Evolutionary conservation across 2,797 vertebrate species (phyloP).

Genomic region (Gila robusta): DNA sequence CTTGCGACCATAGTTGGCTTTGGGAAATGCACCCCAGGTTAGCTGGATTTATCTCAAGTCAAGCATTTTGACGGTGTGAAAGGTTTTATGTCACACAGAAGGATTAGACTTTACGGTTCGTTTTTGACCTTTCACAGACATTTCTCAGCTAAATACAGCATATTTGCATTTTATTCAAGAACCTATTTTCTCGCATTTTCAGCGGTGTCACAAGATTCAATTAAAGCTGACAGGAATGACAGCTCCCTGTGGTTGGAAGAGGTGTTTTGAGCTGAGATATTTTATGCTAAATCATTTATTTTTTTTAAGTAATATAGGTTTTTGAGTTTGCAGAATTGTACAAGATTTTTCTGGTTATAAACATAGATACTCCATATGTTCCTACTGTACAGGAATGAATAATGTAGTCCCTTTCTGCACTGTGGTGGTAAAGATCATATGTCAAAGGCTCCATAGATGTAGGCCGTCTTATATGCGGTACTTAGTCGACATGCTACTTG

Average conservation of each 20-base stretch:
- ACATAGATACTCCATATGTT: neutral
- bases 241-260: neutral
- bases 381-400: constrained; percentile 35
- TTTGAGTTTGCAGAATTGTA: neutral
- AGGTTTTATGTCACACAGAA: neutral
- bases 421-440: constrained; percentile 37
- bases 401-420: constrained; percentile 36
- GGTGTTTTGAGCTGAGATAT: neutral
- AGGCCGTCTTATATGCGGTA: constrained; percentile 31
- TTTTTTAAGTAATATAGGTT: too few relatives aligned
- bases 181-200: neutral
- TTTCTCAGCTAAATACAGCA: neutral
- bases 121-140: too few relatives aligned
- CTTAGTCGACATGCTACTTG: constrained; percentile 12
- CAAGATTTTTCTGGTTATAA: neutral
- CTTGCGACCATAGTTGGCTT: neutral
- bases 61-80: neutral
- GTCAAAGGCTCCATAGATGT: constrained; percentile 27
- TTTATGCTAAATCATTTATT: neutral
- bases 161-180: neutral
- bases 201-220: neutral
- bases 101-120: neutral
- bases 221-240: neutral
- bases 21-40: neutral
- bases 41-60: neutral